phyloP scores from a whole-genome alignment of 2,888 invertebrate species.

The Lumbricus terrestris region DNA sequence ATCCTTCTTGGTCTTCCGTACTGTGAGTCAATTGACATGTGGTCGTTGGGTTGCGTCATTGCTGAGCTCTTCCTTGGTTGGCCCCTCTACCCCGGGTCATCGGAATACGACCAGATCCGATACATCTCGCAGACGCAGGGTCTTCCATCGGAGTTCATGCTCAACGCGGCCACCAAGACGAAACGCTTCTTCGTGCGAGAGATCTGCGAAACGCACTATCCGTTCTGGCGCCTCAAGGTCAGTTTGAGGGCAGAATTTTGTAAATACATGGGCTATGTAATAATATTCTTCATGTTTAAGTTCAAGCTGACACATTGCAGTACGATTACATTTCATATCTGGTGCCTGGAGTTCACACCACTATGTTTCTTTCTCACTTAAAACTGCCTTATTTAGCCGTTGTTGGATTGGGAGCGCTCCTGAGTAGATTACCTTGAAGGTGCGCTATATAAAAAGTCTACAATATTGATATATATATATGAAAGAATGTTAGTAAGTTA shows the following conservation, averaged over 20 bases:
- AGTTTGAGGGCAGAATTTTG: neutral
- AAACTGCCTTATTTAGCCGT: too few relatives aligned
- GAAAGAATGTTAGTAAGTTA: too few relatives aligned
- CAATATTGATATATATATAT: too few relatives aligned
- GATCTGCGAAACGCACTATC: slow-evolving; percentile 66
- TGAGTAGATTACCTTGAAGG: too few relatives aligned
- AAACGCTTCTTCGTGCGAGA: slow-evolving; percentile 97
- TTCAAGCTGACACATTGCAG: too few relatives aligned
- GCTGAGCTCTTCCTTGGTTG: slow-evolving; percentile 98
- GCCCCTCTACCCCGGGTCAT: slow-evolving; percentile 98
- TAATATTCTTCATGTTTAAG: too few relatives aligned
- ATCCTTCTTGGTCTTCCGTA: slow-evolving; percentile 77
- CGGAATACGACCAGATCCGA: slow-evolving; percentile 86
- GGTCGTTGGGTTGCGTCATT: slow-evolving; percentile 98
- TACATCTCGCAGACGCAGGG: slow-evolving; percentile 97
- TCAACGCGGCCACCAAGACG: slow-evolving; percentile 93
- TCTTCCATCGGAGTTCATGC: slow-evolving; percentile 95
- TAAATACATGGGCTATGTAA: neutral
- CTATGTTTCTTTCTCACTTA: too few relatives aligned
- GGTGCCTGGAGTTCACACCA: too few relatives aligned
- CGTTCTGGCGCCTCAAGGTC: slow-evolving; percentile 67
- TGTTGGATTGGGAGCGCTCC: too few relatives aligned
- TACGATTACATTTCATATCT: too few relatives aligned
- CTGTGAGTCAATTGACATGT: slow-evolving; percentile 99
- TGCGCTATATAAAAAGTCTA: too few relatives aligned